phyloP scores from a whole-genome alignment of 2,113 vertebrate genomes.

The Sarotherodon lohbergeri region DNA sequence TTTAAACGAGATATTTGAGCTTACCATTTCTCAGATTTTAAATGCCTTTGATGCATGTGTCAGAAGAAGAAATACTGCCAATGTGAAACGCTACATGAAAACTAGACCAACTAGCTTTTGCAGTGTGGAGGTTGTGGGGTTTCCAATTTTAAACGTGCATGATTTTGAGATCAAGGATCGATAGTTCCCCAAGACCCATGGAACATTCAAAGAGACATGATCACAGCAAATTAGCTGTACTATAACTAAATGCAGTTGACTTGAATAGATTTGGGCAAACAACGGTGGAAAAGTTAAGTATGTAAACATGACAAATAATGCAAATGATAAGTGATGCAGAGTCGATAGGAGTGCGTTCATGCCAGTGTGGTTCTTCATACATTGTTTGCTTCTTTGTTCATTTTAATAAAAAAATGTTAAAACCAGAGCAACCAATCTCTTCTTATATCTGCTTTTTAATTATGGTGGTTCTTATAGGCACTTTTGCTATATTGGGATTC shows the following conservation, averaged over 20 bases:
- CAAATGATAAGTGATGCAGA: background rate
- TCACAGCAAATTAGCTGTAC: background rate
- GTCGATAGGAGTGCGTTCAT: background rate
- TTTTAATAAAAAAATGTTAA: background rate
- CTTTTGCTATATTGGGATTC: background rate
- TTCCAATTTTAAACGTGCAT: background rate
- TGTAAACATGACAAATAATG: background rate
- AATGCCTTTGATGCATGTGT: constrained; percentile 4
- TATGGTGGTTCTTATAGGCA: background rate
- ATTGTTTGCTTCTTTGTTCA: background rate
- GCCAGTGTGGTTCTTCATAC: background rate
- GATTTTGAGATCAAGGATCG: background rate
- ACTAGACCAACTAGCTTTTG: background rate
- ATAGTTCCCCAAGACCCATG: background rate
- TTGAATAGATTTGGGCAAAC: background rate
- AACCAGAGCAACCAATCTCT: background rate
- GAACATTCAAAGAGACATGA: background rate
- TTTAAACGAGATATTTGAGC: constrained; percentile 1
- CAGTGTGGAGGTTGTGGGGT: background rate
- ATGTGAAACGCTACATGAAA: background rate
- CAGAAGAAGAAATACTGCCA: background rate
- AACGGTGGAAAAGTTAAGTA: background rate
- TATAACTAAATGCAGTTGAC: background rate
- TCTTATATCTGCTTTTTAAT: background rate
- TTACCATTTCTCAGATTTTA: background rate